phyloP scores from a whole-genome alignment of 64 coral and sea anemone species.

The Exaiptasia diaphana region DNA sequence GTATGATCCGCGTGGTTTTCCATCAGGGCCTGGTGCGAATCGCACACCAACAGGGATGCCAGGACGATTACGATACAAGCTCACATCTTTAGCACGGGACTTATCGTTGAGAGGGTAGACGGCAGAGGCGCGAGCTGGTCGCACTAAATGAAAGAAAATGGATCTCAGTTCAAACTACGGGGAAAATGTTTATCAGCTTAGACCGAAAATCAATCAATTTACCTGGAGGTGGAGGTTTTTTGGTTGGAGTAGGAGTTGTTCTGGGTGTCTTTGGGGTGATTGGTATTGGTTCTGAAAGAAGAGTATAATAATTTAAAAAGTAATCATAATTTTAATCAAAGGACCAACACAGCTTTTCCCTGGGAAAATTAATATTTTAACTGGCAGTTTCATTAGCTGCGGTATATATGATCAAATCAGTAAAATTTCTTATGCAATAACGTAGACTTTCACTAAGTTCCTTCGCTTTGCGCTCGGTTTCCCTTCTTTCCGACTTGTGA shows the following conservation, averaged over 20 bases:
- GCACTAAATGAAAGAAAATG: not conserved
- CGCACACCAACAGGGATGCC: slow-evolving; percentile 44
- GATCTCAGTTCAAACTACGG: too few species aligned
- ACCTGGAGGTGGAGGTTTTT: slow-evolving; percentile 9
- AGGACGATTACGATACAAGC: slow-evolving; percentile 46
- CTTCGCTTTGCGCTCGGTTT: too few species aligned
- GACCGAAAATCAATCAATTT: not conserved
- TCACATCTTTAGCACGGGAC: slow-evolving; percentile 28
- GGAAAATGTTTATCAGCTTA: too few species aligned
- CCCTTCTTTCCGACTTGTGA: too few species aligned
- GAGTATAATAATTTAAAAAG: too few species aligned
- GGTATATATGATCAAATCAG: too few species aligned
- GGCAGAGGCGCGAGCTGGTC: slow-evolving; percentile 51
- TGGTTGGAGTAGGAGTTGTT: not conserved
- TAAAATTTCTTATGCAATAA: too few species aligned
- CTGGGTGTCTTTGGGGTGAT: not conserved
- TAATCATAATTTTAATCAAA: too few species aligned
- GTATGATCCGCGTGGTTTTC: slow-evolving; percentile 57
- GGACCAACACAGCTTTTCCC: too few species aligned
- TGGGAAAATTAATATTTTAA: too few species aligned
- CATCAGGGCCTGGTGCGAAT: slow-evolving; percentile 60
- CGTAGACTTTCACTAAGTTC: too few species aligned
- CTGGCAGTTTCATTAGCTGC: too few species aligned
- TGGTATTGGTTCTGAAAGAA: slow-evolving; percentile 11
- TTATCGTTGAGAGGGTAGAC: slow-evolving; percentile 45